phyloP scores from a whole-genome alignment of 2,113 vertebrate genomes.

The Erpornis zantholeuca region DNA sequence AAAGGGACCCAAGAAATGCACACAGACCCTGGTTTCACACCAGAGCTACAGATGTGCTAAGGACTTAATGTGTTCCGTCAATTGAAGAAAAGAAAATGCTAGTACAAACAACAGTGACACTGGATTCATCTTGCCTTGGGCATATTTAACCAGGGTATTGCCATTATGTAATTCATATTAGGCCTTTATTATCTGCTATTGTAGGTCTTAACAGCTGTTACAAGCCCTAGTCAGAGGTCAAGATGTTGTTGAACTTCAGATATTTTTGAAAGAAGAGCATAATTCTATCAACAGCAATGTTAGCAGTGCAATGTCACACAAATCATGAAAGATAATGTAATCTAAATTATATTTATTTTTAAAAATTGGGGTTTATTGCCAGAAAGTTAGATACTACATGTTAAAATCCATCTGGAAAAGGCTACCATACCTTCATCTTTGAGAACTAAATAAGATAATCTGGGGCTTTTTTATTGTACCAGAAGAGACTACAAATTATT shows the following conservation, averaged over 20 bases:
- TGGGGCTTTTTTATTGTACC: not conserved
- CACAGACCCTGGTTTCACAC: not conserved
- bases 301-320: not conserved
- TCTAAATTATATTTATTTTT: not conserved
- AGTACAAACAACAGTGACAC: not conserved
- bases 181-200: not conserved
- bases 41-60: not conserved
- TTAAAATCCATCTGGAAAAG: not conserved
- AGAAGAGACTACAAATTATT: not conserved
- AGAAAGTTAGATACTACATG: not conserved
- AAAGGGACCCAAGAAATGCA: not conserved
- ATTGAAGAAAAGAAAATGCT: not conserved
- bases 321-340: not conserved
- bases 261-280: not conserved
- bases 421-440: not conserved
- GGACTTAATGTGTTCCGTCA: not conserved
- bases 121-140: not conserved
- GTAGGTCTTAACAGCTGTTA: not conserved
- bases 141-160: conserved; percentile 11
- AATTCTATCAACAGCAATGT: not conserved
- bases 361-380: not conserved
- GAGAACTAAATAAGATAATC: not conserved
- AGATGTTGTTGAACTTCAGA: conserved; percentile 34
- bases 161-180: not conserved
- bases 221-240: conserved; percentile 3